A percentile compares a stretch with the other conserved stretches of the same genome.
Evolutionary conservation across 2,888 invertebrate species (phyloP).

Genomic region (Leptinotarsa peninsularis): DNA sequence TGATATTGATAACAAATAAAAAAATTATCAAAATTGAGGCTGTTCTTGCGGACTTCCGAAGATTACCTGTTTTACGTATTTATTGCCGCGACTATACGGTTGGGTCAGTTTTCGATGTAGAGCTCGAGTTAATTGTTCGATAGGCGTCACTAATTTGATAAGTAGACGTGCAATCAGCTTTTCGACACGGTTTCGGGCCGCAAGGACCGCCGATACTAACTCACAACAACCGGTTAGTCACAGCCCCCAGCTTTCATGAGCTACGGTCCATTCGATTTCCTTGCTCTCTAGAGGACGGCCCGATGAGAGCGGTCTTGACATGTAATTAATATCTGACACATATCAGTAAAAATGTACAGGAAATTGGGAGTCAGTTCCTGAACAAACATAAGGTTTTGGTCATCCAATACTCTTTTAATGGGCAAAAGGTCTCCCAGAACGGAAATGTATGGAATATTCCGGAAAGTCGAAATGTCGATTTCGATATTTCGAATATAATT

Average conservation of each 20-base stretch:
- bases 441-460: too few relatives aligned
- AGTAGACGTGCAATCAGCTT: slow-evolving; percentile 44
- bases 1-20: too few relatives aligned
- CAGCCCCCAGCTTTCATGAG: slow-evolving; percentile 5
- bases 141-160: slow-evolving; percentile 45
- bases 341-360: background rate
- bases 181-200: slow-evolving; percentile 29
- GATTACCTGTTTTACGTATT: too few relatives aligned
- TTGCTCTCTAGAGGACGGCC: background rate
- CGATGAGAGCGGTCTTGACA: background rate
- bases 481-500: too few relatives aligned
- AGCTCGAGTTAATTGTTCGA: slow-evolving; percentile 34
- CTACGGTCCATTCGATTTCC: slow-evolving; percentile 7
- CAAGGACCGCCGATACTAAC: slow-evolving; percentile 3
- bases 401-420: background rate
- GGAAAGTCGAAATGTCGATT: too few relatives aligned
- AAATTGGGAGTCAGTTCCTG: background rate
- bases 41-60: too few relatives aligned
- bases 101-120: slow-evolving; percentile 3
- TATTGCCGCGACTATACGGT: background rate
- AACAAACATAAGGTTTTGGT: background rate
- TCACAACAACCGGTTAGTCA: slow-evolving; percentile 11
- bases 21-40: too few relatives aligned
- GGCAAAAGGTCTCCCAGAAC: background rate
- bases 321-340: background rate